Evolutionary conservation across 2,888 invertebrate genomes (phyloP).

Genomic region (Chalcosyrphus nemorum): DNA sequence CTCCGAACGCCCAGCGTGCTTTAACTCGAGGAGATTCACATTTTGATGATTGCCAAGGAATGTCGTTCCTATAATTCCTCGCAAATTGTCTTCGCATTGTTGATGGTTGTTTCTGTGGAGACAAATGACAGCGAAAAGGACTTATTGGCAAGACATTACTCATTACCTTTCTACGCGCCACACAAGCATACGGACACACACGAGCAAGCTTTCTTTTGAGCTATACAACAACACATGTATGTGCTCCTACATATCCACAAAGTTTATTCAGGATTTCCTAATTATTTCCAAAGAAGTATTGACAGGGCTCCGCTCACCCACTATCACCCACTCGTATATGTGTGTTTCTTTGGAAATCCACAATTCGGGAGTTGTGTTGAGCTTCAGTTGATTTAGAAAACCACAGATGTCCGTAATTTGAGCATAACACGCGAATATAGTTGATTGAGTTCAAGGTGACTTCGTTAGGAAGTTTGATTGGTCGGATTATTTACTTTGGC

Average conservation of each 20-base stretch:
- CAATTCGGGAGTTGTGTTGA: not conserved
- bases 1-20: not conserved
- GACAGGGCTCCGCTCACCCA: not conserved
- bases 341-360: not conserved
- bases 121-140: constrained; percentile 48
- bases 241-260: not conserved
- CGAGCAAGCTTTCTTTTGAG: not conserved
- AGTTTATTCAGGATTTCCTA: constrained; percentile 32
- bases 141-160: constrained; percentile 61
- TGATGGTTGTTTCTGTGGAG: constrained; percentile 48
- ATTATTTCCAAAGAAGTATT: constrained; percentile 38
- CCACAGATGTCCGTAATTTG: constrained; percentile 37
- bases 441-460: constrained; percentile 49
- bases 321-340: not conserved
- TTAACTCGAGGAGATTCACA: constrained; percentile 10
- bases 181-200: not conserved
- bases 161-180: constrained; percentile 20
- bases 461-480: constrained; percentile 48
- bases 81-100: constrained; percentile 48
- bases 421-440: constrained; percentile 34
- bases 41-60: constrained; percentile 33
- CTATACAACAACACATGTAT: not conserved
- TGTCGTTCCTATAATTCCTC: constrained; percentile 36
- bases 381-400: constrained; percentile 14
- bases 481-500: constrained; percentile 22